Evolutionary conservation across 2,888 invertebrate genomes (phyloP).

Genomic region (Aproaerema taeniolella): DNA sequence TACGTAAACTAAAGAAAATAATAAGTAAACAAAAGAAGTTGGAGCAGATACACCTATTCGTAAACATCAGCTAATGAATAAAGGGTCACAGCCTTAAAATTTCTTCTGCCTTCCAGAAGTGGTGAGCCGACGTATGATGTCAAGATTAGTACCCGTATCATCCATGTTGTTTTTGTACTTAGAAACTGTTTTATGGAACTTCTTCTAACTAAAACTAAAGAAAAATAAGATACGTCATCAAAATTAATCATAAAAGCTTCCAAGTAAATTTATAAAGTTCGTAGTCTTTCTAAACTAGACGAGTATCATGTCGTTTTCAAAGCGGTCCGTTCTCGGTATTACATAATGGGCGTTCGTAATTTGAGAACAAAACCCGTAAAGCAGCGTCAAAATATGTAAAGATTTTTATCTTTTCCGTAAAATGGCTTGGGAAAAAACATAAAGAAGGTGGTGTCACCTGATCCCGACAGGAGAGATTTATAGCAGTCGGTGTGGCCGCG

Average conservation of each 20-base stretch:
- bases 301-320: slow-evolving; percentile 31
- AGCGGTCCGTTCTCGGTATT: slow-evolving; percentile 63
- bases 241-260: slow-evolving; percentile 10
- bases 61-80: no score
- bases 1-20: no score
- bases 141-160: no score
- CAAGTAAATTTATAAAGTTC: slow-evolving; percentile 9
- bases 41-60: no score
- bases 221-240: neutral
- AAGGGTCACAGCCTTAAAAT: no score
- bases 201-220: no score
- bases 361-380: slow-evolving; percentile 72
- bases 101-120: no score
- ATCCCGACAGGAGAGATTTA: slow-evolving; percentile 72
- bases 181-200: no score
- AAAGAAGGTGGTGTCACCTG: slow-evolving; percentile 79
- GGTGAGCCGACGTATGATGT: no score
- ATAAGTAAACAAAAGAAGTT: no score
- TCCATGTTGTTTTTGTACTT: no score
- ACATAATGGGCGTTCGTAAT: slow-evolving; percentile 71
- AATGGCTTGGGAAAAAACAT: slow-evolving; percentile 79
- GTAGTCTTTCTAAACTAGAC: slow-evolving; percentile 10
- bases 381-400: slow-evolving; percentile 78
- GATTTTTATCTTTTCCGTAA: slow-evolving; percentile 78
- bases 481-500: slow-evolving; percentile 67